Base-by-base conservation (phyloP, 1,140 invertebrate species). In the Aporrectodea caliginosa region DNA sequence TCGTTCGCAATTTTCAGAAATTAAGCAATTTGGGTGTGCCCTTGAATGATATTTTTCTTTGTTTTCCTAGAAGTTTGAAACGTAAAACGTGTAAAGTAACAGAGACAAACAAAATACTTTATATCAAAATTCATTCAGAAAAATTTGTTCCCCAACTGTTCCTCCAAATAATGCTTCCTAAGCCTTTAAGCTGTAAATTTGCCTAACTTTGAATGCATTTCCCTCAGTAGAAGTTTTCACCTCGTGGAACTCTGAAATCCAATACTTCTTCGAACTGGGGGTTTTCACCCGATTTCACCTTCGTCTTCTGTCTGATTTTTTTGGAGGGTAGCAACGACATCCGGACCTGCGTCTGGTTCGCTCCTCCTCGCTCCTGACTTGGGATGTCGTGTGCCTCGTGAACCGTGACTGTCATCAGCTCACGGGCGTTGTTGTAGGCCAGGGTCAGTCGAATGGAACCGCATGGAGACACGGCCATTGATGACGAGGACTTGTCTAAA, bases 251-350 rank as follows among this genome's bases (percentile, higher is more conserved):
- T 86, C 95, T 93, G 80, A 98, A 92, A 68, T 95, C 90, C 87
- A 97, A 96, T 83, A 93, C 95, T 86, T 97, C 95, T 91, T 96
- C 93, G 84, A 94, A 97, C 84, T 95, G 93, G 0, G 95, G 95
- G 85, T 93, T 94, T 83, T 94, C 93, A 0, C 94, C 94, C 80
- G 93, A 92, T 78, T 94, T 92, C 30, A 96, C 93, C 88, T 95
- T 94, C 1, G 95, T 97, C 88, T 97, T 97, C n/a, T 94, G 93
- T 83, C 95, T 94, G 85, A 96, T 94, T 86, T 96, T 96, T 84
- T 96, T 96, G 82, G 93, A 92, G 0, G 95, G 96, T 76, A 97
- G 87, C 82, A 97, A 89, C 34, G 97, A 91, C 78, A 97, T 89
- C 58, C 95, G 91, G 32, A 97, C 93, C 91, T 95, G 94, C 12